Base-by-base conservation (phyloP, 2,888 invertebrate species). In the Drosophila yooni region DNA sequence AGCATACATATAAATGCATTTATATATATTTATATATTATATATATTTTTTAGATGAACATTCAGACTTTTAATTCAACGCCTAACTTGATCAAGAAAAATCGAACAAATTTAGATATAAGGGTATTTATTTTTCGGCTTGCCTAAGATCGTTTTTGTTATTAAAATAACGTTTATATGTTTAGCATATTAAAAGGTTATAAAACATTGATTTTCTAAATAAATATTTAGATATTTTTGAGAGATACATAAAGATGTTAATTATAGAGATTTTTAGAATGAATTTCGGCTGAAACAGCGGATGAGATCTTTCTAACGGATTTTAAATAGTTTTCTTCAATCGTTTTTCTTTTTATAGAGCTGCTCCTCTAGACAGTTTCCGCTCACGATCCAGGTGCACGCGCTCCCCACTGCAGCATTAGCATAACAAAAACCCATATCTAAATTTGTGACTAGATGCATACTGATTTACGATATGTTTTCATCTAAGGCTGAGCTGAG, bases 401-500 rank as follows among this genome's bases (percentile, higher is more conserved):
- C 38, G 57, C 46, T 18, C 67, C 64, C 56, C 74, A 64, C 67
- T 54, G 48, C 25, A 18, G 66, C 69, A 60, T 73, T 54, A 38
- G 62, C 27, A 38, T 15, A 36, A 25, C 36, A 27, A 48, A 58
- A 53, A 25, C 58, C 27, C 66, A 70, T 66, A 63, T 57, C 48
- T 51, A 40, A 50, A 29, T 48, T 18, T 51, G 50, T 61, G n/a
- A 58, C 33, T 63, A 18, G 53, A 10, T 33, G 27, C 21, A 48
- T 54, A 43, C 15, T 43, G n/a, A 57, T 66, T 66, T 54, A 56
- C 7, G 38, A 7, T n/a, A 56, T 34, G 50, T 48, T 73, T 43
- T 31, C 46, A 29, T 70, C 29, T 58, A 40, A 33, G 36, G 27
- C 15, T 56, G 21, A 21, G 21, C 21, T 21, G 21, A 38, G 27